Percentiles rank a stretch among this genome's conserved stretches.
phyloP scores from a whole-genome alignment of 2,888 invertebrate genomes.

The Coelopa pilipes region DNA sequence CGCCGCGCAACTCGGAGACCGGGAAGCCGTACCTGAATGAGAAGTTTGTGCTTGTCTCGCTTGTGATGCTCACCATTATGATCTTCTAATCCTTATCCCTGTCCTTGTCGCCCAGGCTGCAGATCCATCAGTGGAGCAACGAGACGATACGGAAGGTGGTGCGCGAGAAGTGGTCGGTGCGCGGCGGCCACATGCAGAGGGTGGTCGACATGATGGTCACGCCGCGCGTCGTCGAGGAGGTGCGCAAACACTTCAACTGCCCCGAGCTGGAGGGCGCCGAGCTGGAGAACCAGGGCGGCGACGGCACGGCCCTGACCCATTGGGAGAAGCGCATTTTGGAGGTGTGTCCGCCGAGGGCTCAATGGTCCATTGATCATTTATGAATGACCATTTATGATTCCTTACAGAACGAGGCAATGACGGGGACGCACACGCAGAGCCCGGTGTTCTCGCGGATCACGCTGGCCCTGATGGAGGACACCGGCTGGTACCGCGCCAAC shows the following conservation, averaged over 20 bases:
- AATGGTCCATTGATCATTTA: too few species aligned
- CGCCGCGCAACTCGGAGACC: conserved; percentile 81
- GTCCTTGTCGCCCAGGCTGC: conserved; percentile 71
- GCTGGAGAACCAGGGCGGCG: conserved; percentile 97
- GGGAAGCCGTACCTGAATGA: conserved; percentile 91
- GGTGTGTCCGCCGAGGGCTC: conserved; percentile 68
- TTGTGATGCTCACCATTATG: neutral
- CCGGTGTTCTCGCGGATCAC: conserved; percentile 96
- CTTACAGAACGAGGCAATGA: conserved; percentile 96
- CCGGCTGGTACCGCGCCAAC: conserved; percentile 95
- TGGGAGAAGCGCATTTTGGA: conserved; percentile 99
- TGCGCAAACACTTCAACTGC: conserved; percentile 87
- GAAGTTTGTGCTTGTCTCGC: conserved; percentile 71
- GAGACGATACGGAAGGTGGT: conserved; percentile 83
- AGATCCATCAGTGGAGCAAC: conserved; percentile 95
- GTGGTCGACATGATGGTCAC: conserved; percentile 90
- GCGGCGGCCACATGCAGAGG: conserved; percentile 79
- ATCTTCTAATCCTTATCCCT: neutral
- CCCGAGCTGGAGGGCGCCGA: conserved; percentile 92
- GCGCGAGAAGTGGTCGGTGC: conserved; percentile 80
- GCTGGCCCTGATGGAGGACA: conserved; percentile 96
- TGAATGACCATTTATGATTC: neutral
- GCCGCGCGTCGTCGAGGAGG: conserved; percentile 89
- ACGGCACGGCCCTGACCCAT: conserved; percentile 96
- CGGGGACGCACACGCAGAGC: conserved; percentile 98